Base-by-base conservation (phyloP, 53 echinoderm and acorn worm species). In the Henricia sp. region DNA sequence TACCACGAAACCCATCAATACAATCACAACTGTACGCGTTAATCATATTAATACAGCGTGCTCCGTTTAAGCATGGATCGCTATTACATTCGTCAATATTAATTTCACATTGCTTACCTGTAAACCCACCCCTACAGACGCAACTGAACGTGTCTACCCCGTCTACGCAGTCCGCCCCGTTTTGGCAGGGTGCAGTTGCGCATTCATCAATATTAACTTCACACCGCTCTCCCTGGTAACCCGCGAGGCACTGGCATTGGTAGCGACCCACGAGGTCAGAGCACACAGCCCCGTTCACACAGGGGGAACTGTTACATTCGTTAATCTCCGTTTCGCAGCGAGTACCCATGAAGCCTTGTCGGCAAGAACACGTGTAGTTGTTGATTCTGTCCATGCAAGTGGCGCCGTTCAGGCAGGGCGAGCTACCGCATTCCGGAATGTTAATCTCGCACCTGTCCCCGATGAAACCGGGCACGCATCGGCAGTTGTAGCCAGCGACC, bases 21-120 rank as follows among this genome's bases (percentile, higher is more conserved):
- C 94, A 93, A 20, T 72, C 23, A 48, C 94, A 93, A 4, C 30
- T 19, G 54, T 91, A 91, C 0, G 88, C 43, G 67, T 91, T 68
- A 10, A 80, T 68, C 50, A 29, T 2, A 82, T 93, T 91, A n/a
- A 78, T 32, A 69, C 94, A 93, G 28, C 29, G 64, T 3, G 56
- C 91, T 42, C 83, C 86, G 60, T 91, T 93, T 33, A 17, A 43
- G 53, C 93, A 93, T 13, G 90, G 93, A 34, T 28, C 42, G 50
- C 84, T 84, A 4, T n/a, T 60, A 35, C 89, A 93, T 55, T 93
- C 93, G 60, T 84, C 60, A 3, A 54, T 77, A 28, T 93, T 62
- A 3, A 59, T 54, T 46, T 74, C 82, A 43, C 93, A 93, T 12
- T 29, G 51, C 36, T 52, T 33, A 36, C 93, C 93, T 58, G 73